Percentiles rank a stretch among this genome's conserved stretches.
These are phyloP conservation scores for Tetranychus urticae DNA, from an alignment of 1,140 invertebrate species.

Conservation along the genomic window DNA sequence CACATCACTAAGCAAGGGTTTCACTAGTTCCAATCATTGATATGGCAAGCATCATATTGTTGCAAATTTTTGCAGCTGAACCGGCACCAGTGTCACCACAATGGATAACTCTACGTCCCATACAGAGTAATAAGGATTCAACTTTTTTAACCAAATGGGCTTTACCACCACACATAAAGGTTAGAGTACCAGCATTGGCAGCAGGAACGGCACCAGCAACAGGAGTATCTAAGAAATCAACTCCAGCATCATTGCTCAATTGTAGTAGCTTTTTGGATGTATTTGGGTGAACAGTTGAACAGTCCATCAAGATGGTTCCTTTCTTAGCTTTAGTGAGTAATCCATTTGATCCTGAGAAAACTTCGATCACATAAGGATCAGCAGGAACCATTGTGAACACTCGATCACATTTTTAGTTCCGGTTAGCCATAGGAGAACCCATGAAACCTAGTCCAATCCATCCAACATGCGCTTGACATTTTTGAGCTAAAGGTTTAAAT, in stretches of 20 bases:
- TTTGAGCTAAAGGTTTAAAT: not conserved
- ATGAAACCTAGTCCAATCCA: slow-evolving; percentile 86
- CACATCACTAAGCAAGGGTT: slow-evolving; percentile 31
- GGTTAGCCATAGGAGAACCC: slow-evolving; percentile 78
- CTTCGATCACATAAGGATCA: slow-evolving; percentile 27
- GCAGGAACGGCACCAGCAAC: slow-evolving; percentile 50
- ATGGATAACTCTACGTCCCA: slow-evolving; percentile 76
- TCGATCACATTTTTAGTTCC: slow-evolving; percentile 38
- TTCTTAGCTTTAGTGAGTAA: slow-evolving; percentile 5
- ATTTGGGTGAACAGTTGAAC: slow-evolving; percentile 78
- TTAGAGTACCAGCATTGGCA: slow-evolving; percentile 65
- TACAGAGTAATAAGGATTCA: slow-evolving; percentile 43
- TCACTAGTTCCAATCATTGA: slow-evolving; percentile 73
- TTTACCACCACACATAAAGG: slow-evolving; percentile 84
- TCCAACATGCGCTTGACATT: slow-evolving; percentile 27
- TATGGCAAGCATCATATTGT: slow-evolving; percentile 84
- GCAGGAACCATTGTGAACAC: slow-evolving; percentile 80
- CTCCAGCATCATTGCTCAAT: slow-evolving; percentile 34
- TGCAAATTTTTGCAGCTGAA: slow-evolving; percentile 87
- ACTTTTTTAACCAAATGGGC: slow-evolving; percentile 37
- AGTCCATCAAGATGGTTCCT: slow-evolving; percentile 63
- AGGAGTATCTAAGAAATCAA: slow-evolving; percentile 75
- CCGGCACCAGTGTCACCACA: slow-evolving; percentile 75
- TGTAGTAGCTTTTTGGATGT: slow-evolving; percentile 46
- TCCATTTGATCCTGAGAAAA: slow-evolving; percentile 39